These are phyloP conservation scores for Poeciliopsis turneri DNA, from an alignment of 2,797 vertebrate genomes.

Conservation along the genomic window DNA sequence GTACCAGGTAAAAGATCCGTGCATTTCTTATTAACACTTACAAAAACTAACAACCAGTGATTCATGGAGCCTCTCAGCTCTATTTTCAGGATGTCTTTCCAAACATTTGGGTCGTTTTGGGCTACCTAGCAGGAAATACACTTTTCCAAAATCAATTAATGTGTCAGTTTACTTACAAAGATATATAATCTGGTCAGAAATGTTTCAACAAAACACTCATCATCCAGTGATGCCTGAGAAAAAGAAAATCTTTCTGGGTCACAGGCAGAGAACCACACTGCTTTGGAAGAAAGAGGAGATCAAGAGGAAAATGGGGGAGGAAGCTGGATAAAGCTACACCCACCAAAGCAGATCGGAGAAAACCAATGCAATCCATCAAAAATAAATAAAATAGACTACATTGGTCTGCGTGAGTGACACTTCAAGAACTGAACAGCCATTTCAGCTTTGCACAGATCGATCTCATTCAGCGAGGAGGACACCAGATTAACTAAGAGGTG, in stretches of 20 bases:
- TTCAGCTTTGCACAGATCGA: slow-evolving; percentile 32
- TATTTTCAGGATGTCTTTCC: not conserved
- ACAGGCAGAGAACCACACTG: slow-evolving; percentile 6
- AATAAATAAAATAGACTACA: slow-evolving; percentile 5
- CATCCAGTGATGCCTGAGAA: not conserved
- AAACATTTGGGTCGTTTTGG: not conserved
- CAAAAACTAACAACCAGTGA: not conserved
- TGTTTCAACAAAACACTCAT: not conserved
- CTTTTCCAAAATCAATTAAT: slow-evolving; percentile 5
- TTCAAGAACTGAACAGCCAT: slow-evolving; percentile 29
- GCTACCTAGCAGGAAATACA: not conserved
- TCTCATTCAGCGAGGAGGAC: slow-evolving; percentile 55
- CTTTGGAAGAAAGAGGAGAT: not conserved
- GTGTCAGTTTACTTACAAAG: slow-evolving; percentile 8
- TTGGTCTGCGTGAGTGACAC: slow-evolving; percentile 28
- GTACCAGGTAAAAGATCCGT: not conserved
- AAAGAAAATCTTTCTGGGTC: slow-evolving; percentile 2
- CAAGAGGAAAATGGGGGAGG: not conserved
- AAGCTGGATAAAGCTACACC: slow-evolving; percentile 2
- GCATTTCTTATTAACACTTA: not conserved
- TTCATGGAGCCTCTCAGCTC: not conserved
- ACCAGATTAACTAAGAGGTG: slow-evolving; percentile 57
- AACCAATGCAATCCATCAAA: not conserved
- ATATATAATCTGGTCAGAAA: slow-evolving; percentile 5
- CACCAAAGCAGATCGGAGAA: not conserved